Conservation (phyloP, 2,113 vertebrate genomes). For the Boulengeromyrus knoepffleri region DNA sequence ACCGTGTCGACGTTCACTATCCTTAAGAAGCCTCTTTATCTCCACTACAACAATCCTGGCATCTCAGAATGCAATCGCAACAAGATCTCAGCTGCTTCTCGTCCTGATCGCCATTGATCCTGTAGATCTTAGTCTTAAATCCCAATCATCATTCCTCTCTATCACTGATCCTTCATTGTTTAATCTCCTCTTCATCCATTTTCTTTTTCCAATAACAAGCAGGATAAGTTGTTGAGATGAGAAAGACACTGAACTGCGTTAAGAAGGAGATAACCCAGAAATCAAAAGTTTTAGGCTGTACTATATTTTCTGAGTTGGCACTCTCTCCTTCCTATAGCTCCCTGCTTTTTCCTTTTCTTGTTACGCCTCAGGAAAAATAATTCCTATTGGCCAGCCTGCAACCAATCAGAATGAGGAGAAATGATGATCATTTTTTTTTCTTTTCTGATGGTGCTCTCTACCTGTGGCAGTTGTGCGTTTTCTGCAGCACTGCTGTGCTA, state of each 20-base stretch:
- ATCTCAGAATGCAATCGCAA: not conserved
- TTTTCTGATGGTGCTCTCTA: not conserved
- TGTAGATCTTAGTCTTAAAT: not conserved
- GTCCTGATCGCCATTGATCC: not conserved
- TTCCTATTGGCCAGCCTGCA: not conserved
- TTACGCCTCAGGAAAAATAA: not conserved
- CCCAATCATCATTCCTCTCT: not conserved
- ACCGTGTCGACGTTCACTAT: not conserved
- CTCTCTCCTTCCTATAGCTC: not conserved
- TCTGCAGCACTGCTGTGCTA: not conserved
- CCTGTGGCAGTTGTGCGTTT: not conserved
- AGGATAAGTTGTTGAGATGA: not conserved
- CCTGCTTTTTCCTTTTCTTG: not conserved
- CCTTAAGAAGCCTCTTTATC: not conserved
- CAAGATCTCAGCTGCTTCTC: not conserved
- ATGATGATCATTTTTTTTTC: not conserved
- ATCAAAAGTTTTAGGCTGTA: not conserved
- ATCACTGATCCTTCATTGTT: not conserved
- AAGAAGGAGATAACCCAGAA: not conserved
- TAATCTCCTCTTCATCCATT: not conserved
- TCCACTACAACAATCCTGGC: not conserved
- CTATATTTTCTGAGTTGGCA: not conserved
- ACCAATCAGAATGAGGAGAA: not conserved
- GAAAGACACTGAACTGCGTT: not conserved
- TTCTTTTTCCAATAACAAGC: not conserved